These are phyloP conservation scores for Diabrotica undecimpunctata DNA, from an alignment of 1,140 invertebrate genomes.

Conservation along the genomic window DNA sequence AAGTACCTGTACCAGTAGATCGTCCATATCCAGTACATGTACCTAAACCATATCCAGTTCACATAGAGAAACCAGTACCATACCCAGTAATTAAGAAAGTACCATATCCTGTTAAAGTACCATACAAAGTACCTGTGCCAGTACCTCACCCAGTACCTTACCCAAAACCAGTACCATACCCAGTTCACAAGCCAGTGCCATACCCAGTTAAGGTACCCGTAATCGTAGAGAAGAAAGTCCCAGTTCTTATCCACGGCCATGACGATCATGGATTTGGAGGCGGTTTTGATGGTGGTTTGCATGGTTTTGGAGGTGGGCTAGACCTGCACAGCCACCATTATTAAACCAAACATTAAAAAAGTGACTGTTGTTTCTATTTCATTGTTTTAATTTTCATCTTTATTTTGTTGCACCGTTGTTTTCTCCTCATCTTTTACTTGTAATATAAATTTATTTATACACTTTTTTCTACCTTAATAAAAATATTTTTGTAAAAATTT, in stretches of 20 bases:
- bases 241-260: slow-evolving; percentile 34
- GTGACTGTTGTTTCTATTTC: not conserved
- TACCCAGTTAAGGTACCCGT: slow-evolving; percentile 47
- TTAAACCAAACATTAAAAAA: not conserved
- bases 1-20: slow-evolving; percentile 49
- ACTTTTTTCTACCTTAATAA: slow-evolving; percentile 12
- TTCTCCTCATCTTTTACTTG: not conserved
- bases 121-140: slow-evolving; percentile 43
- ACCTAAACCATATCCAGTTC: slow-evolving; percentile 57
- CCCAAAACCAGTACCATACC: slow-evolving; percentile 43
- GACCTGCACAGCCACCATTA: slow-evolving; percentile 5
- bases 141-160: slow-evolving; percentile 45
- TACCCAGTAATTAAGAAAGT: slow-evolving; percentile 43
- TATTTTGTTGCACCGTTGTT: slow-evolving; percentile 11
- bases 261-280: slow-evolving; percentile 20
- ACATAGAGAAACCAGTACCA: slow-evolving; percentile 43
- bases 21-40: slow-evolving; percentile 50
- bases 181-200: slow-evolving; percentile 45
- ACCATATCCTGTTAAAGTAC: slow-evolving; percentile 45
- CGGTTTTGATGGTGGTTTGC: slow-evolving; percentile 20
- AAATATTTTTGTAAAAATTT: not conserved
- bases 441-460: slow-evolving; percentile 10
- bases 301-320: slow-evolving; percentile 17
- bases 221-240: slow-evolving; percentile 35
- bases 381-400: not conserved